phyloP scores from a whole-genome alignment of 2,797 vertebrate genomes.

The Microhierax caerulescens region DNA sequence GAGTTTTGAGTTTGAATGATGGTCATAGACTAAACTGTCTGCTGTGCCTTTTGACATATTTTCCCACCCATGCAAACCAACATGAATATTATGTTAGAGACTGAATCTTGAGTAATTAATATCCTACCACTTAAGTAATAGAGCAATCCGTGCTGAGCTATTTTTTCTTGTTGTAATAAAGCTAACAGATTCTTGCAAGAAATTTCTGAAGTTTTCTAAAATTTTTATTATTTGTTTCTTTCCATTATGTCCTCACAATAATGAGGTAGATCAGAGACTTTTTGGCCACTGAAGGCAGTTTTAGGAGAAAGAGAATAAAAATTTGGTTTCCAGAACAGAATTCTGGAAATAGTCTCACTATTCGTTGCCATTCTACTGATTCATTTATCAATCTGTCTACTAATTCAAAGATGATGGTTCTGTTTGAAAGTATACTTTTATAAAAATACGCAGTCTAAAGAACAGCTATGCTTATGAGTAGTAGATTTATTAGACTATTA shows the following conservation, averaged over 20 bases:
- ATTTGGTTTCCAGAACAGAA: neutral
- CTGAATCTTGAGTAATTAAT: neutral
- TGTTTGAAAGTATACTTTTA: neutral
- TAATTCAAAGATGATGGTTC: neutral
- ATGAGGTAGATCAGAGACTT: neutral
- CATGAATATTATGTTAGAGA: neutral
- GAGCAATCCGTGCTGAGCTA: neutral
- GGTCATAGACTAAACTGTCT: neutral
- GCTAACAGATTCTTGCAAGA: neutral
- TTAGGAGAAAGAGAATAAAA: neutral
- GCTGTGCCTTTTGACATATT: neutral
- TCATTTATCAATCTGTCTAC: neutral
- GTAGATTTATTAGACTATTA: neutral
- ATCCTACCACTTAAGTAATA: neutral
- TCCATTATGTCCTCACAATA: neutral
- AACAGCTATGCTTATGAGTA: neutral
- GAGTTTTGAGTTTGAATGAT: neutral
- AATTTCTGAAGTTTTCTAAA: neutral
- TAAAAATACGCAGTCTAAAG: neutral
- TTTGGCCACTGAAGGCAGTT: neutral
- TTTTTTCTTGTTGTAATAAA: neutral
- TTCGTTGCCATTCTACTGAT: neutral
- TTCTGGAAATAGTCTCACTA: neutral
- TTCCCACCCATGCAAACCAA: neutral
- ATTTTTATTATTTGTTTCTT: neutral